phyloP scores from a whole-genome alignment of 1,140 invertebrate species.

The Hypothenemus hampei region DNA sequence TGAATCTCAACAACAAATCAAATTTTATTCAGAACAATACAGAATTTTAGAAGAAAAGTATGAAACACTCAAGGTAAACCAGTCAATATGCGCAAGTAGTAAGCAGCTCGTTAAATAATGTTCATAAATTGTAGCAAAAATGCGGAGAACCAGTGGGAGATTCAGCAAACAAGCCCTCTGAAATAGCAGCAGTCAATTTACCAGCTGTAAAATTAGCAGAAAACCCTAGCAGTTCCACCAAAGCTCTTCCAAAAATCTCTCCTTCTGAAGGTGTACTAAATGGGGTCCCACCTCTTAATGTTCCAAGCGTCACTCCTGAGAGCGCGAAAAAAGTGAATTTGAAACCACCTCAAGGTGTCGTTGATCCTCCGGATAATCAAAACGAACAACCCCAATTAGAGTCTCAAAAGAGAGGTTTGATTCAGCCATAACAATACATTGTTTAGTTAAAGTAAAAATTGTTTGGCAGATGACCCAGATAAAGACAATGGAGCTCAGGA shows the following conservation, averaged over 20 bases:
- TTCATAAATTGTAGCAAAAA: conserved; percentile 16
- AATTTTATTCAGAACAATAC: conserved; percentile 11
- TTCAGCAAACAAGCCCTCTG: conserved; percentile 29
- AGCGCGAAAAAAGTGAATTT: conserved; percentile 16
- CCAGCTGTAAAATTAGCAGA: conserved; percentile 15
- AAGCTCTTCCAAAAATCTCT: conserved; percentile 26
- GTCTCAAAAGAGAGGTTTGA: conserved; percentile 17
- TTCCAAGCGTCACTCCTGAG: conserved; percentile 37
- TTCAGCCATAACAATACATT: background rate
- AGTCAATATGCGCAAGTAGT: no score
- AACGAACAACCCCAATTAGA: conserved; percentile 33
- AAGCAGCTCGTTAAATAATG: no score
- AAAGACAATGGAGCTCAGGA: conserved; percentile 41
- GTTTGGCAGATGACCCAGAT: conserved; percentile 30
- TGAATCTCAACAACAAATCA: conserved; percentile 16
- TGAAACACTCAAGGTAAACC: conserved; percentile 9
- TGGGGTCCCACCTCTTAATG: conserved; percentile 28
- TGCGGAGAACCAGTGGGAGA: conserved; percentile 4
- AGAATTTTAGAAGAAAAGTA: conserved; percentile 9
- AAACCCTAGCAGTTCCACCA: conserved; percentile 28
- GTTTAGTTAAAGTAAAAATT: background rate
- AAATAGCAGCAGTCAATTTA: conserved; percentile 10
- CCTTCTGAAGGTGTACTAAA: conserved; percentile 25
- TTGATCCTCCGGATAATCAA: conserved; percentile 32
- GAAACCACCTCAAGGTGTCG: conserved; percentile 36